Evolutionary conservation across 2,888 invertebrate genomes (phyloP).

Genomic region (Clitarchus hookeri): DNA sequence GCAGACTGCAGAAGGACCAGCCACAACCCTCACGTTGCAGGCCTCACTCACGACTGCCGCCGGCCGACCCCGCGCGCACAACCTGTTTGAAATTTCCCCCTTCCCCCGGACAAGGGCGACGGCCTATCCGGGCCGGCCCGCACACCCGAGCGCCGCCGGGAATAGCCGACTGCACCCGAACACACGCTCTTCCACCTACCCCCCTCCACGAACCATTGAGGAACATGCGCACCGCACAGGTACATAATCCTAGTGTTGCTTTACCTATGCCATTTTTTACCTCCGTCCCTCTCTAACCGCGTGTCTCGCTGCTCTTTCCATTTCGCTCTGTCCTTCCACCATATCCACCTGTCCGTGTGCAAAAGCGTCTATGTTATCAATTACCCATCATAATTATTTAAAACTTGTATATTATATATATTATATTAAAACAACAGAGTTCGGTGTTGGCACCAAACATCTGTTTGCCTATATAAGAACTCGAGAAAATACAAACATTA

Average conservation of each 20-base stretch:
- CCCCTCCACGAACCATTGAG: not conserved
- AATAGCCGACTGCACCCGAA: not conserved
- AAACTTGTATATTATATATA: too few relatives aligned
- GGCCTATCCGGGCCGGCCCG: conserved; percentile 4
- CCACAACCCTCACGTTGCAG: not conserved
- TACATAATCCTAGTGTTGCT: conserved; percentile 23
- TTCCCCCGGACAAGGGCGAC: not conserved
- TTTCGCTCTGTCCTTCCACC: not conserved
- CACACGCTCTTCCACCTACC: not conserved
- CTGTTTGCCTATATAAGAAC: too few relatives aligned
- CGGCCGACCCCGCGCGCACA: not conserved
- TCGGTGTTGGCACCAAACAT: too few relatives aligned
- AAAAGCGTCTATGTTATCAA: not conserved
- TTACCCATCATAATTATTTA: not conserved
- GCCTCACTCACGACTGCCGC: conserved; percentile 12
- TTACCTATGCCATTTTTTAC: conserved; percentile 23
- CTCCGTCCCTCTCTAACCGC: not conserved
- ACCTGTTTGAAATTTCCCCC: conserved; percentile 12
- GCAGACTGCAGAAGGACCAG: not conserved
- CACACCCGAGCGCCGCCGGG: not conserved
- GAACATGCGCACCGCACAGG: conserved; percentile 15
- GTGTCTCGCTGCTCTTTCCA: not conserved
- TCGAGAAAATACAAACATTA: too few relatives aligned
- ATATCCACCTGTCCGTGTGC: not conserved
- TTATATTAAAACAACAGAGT: too few relatives aligned